phyloP scores from a whole-genome alignment of 1,140 invertebrate species.

The Panonychus citri region DNA sequence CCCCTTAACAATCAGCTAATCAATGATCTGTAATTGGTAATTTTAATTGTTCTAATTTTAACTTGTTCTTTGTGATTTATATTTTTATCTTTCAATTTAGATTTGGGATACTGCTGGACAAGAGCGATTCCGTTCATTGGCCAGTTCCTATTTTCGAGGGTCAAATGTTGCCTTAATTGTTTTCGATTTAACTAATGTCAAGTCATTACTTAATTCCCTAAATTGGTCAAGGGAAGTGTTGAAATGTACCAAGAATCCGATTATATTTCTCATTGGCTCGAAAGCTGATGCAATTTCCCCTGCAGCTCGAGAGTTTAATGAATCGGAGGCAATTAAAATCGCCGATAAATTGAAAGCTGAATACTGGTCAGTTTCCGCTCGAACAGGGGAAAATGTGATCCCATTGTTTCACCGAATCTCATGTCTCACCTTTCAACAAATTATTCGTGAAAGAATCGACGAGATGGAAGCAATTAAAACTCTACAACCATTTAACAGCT shows the following conservation, averaged over 20 bases:
- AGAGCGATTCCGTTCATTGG: slow-evolving; percentile 65
- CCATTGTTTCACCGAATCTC: slow-evolving; percentile 45
- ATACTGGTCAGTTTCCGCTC: slow-evolving; percentile 53
- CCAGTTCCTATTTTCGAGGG: slow-evolving; percentile 58
- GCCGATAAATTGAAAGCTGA: slow-evolving; percentile 43
- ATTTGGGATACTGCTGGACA: slow-evolving; percentile 70
- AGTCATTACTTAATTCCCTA: slow-evolving; percentile 36
- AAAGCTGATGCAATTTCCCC: slow-evolving; percentile 42
- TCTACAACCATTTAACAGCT: no score
- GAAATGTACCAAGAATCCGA: slow-evolving; percentile 27
- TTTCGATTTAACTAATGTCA: slow-evolving; percentile 45
- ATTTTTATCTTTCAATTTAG: slow-evolving; percentile 23
- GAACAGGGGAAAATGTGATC: slow-evolving; percentile 43
- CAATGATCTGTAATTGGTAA: no score
- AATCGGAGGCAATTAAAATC: slow-evolving; percentile 32
- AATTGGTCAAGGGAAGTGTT: slow-evolving; percentile 45
- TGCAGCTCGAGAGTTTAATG: slow-evolving; percentile 34
- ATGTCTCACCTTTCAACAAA: slow-evolving; percentile 37
- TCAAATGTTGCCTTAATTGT: slow-evolving; percentile 54
- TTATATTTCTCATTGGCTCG: slow-evolving; percentile 52
- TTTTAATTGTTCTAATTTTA: slow-evolving; percentile 33
- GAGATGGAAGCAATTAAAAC: neutral
- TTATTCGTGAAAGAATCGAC: slow-evolving; percentile 17
- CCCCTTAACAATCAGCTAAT: no score
- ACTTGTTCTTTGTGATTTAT: slow-evolving; percentile 5